Conservation (phyloP, 1,140 invertebrate genomes). For the Caenorhabditis tropicalis region DNA sequence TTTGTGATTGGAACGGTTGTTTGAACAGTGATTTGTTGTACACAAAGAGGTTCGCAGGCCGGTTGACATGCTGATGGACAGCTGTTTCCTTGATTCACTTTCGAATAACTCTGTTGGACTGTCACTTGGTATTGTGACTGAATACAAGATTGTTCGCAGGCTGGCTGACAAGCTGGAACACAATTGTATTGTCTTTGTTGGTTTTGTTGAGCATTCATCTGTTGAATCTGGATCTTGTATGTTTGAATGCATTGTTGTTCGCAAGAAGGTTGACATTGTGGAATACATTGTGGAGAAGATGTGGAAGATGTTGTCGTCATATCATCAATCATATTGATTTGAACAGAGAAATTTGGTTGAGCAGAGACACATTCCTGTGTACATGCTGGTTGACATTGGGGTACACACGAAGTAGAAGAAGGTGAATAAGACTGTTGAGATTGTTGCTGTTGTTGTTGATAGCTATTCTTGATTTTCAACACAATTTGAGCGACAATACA, state of each 20-base stretch:
- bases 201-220: neutral
- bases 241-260: constrained; percentile 20
- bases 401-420: neutral
- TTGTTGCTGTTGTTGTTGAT: constrained; percentile 31
- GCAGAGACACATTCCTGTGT: constrained; percentile 15
- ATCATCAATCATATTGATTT: constrained; percentile 39
- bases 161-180: constrained; percentile 42
- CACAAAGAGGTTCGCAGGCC: constrained; percentile 38
- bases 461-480: constrained; percentile 14
- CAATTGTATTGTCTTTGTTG: constrained; percentile 23
- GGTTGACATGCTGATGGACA: constrained; percentile 42
- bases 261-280: constrained; percentile 32
- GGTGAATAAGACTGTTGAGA: neutral
- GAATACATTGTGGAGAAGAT: constrained; percentile 35
- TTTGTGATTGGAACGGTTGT: constrained; percentile 9
- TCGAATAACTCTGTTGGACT: constrained; percentile 7
- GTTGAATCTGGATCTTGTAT: constrained; percentile 29
- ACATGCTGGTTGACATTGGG: constrained; percentile 26
- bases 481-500: constrained; percentile 30
- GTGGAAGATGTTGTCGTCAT: neutral
- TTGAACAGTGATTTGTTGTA: constrained; percentile 38
- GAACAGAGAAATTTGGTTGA: constrained; percentile 32
- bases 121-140: constrained; percentile 23
- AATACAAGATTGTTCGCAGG: constrained; percentile 35
- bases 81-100: constrained; percentile 42